These are phyloP conservation scores for Aphaenogaster rudis DNA, from an alignment of 1,140 invertebrate genomes.

Conservation along the genomic window DNA sequence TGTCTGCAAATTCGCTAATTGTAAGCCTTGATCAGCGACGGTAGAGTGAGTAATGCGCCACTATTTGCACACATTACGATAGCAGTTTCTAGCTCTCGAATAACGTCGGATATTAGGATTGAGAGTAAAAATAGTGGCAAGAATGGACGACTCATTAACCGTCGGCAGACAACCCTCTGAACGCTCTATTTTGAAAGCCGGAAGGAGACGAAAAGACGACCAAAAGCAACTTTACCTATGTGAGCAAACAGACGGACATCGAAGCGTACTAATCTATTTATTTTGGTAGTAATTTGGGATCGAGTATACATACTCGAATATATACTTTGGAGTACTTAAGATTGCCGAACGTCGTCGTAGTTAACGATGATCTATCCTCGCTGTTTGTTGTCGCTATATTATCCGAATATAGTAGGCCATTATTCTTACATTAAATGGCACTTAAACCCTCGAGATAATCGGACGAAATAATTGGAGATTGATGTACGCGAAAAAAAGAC, in stretches of 20 bases:
- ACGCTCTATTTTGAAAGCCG: slow-evolving; percentile 28
- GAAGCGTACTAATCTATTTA: neutral
- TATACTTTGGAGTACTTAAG: neutral
- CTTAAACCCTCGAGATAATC: slow-evolving; percentile 16
- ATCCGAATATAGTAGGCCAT: neutral
- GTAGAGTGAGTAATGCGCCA: neutral
- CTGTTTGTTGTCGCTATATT: neutral
- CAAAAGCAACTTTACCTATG: neutral
- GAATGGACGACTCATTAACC: neutral
- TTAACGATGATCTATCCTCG: too few species aligned
- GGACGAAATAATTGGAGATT: neutral
- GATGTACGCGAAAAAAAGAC: neutral
- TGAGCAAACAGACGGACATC: neutral
- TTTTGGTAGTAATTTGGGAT: neutral
- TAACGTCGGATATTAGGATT: neutral
- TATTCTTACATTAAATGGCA: slow-evolving; percentile 3
- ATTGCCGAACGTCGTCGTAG: neutral
- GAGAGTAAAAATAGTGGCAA: neutral
- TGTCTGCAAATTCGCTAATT: neutral
- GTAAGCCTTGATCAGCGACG: neutral
- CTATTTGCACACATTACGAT: neutral
- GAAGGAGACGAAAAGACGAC: neutral
- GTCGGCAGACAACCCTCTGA: neutral
- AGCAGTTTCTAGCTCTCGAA: neutral
- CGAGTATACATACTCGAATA: neutral